Evolutionary conservation across 1,140 invertebrate species (phyloP), one percentile per base, ranked within the genome.

Genomic region (Drosophila lowei): DNA sequence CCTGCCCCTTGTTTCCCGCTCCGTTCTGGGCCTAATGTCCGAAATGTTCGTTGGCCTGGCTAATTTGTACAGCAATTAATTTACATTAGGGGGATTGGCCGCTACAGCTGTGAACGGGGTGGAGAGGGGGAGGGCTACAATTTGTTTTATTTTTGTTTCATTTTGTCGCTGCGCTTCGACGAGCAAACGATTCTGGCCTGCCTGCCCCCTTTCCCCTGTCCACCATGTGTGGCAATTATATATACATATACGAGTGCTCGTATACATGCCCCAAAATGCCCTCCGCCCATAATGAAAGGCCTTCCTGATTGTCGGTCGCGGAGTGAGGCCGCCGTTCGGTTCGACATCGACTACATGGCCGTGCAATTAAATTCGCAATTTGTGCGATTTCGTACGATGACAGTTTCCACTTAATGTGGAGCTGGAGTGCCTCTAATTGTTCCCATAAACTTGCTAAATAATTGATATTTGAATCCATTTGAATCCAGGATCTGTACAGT

Each of bases 61-160:
- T 86, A 86, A 86, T 86, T 86, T 86, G 77, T 78, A 77, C 83
- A 64, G 81, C 81, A 86, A 86, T 86, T 86, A 86, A 86, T 86
- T 86, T 86, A 86, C 77, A 86, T 86, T 88, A 67, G 43, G 6
- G 47, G 49, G 16, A 6, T n/a, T 9, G 30, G 30, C 8, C 8
- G 30, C 9, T 34, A 3, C 3, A 34, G 9, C 30, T 34, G 30
- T 8, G 8, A 34, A 34, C 30, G 3, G 30, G 7, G 43, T n/a
- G 6, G 30, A 13, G 2, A 4, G 21, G 42, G 23, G 28, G 8
- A 25, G 50, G 16, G 42, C 41, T 49, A 34, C 72, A 72, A 84
- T 86, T 85, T 86, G 80, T 85, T 71, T 34, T 64, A 66, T 72
- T 85, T 84, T 85, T 72, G 80, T 85, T 73, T 64, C 80, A 73